phyloP scores from a whole-genome alignment of 2,113 vertebrate species.

The Anolis carolinensis region DNA sequence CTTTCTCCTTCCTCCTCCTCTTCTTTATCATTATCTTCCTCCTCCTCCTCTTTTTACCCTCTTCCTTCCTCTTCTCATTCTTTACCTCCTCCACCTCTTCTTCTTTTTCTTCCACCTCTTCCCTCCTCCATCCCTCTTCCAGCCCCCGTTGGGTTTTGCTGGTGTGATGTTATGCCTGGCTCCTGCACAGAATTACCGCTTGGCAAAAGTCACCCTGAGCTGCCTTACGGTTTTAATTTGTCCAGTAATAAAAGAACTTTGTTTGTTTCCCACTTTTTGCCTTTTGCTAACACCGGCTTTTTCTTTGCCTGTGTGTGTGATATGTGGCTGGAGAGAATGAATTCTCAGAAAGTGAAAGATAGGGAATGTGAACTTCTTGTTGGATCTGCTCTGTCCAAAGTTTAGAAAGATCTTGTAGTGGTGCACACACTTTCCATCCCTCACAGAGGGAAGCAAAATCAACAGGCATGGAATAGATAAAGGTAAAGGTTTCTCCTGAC shows the following conservation, averaged over 20 bases:
- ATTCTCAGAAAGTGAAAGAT: not conserved
- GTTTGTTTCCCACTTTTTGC: constrained; percentile 6
- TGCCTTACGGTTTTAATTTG: constrained; percentile 15
- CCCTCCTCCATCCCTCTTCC: not conserved
- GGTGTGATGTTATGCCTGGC: too few relatives aligned
- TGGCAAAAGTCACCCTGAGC: not conserved
- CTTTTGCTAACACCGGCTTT: not conserved
- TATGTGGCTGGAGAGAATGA: not conserved
- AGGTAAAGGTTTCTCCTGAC: too few relatives aligned
- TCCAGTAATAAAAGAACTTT: not conserved
- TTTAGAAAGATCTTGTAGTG: not conserved
- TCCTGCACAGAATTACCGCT: not conserved
- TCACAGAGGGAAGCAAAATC: too few relatives aligned
- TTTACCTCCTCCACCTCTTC: too few relatives aligned
- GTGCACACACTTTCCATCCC: not conserved
- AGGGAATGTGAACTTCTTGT: not conserved
- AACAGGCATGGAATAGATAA: too few relatives aligned
- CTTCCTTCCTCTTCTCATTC: too few relatives aligned
- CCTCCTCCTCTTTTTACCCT: too few relatives aligned
- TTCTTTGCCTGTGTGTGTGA: not conserved
- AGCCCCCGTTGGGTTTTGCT: not conserved
- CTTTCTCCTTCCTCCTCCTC: not conserved
- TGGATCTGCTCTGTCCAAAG: not conserved
- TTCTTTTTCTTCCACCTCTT: too few relatives aligned
- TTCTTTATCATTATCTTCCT: too few relatives aligned